Conservation (phyloP, 2,113 vertebrate genomes). For the Syngnathus typhle region DNA sequence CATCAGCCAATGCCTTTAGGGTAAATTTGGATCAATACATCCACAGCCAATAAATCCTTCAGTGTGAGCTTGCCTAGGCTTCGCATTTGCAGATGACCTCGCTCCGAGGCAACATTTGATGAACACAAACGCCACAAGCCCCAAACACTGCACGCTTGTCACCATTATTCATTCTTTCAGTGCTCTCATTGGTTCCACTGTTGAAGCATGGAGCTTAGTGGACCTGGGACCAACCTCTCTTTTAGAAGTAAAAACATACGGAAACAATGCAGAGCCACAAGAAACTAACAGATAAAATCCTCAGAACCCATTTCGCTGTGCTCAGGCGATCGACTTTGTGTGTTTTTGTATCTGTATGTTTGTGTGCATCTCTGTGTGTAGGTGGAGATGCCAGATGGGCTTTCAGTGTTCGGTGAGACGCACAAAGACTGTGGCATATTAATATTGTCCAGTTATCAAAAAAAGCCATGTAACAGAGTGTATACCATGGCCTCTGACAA, state of each 20-base stretch:
- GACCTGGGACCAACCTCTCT: conserved; percentile 1
- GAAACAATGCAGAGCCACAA: conserved; percentile 25
- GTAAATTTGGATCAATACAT: conserved; percentile 4
- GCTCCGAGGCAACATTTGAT: conserved; percentile 64
- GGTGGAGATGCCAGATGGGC: conserved; percentile 57
- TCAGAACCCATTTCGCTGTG: conserved; percentile 20
- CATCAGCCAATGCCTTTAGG: not conserved
- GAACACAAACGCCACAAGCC: conserved; percentile 75
- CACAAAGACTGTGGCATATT: conserved; percentile 72
- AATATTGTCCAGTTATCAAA: conserved; percentile 62
- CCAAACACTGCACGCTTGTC: conserved; percentile 40
- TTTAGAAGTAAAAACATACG: conserved; percentile 10
- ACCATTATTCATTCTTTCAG: conserved; percentile 13
- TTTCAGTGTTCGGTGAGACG: conserved; percentile 78
- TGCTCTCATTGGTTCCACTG: conserved; percentile 12
- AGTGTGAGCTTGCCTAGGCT: conserved; percentile 16
- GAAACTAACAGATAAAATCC: conserved; percentile 15
- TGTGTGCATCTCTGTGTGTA: conserved; percentile 41
- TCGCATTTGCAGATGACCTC: conserved; percentile 21
- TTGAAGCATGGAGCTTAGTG: not conserved
- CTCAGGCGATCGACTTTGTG: conserved; percentile 36
- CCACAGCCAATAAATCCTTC: conserved; percentile 13
- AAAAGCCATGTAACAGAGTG: conserved; percentile 63
- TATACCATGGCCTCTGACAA: conserved; percentile 63
- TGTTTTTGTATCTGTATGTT: conserved; percentile 38